Conservation (phyloP, 2,888 invertebrate genomes). For the Fissipunctia ypsillon region DNA sequence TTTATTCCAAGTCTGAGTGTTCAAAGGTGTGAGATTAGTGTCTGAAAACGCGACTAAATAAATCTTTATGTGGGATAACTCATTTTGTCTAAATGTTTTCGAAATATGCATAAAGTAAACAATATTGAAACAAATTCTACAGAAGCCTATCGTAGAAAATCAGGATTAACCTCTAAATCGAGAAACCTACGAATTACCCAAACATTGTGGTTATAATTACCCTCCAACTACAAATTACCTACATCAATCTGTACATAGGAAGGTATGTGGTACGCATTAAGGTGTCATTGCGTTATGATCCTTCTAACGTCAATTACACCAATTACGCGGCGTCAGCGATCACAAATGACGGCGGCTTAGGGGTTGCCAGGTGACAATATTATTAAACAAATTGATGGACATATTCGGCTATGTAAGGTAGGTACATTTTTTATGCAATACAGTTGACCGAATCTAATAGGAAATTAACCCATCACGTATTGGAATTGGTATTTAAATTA, state of each 20-base stretch:
- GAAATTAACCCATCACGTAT: not conserved
- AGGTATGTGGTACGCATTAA: constrained; percentile 18
- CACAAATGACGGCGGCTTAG: constrained; percentile 48
- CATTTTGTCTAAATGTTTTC: not conserved
- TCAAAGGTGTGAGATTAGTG: not conserved
- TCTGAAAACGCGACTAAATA: not conserved
- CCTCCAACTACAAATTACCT: not conserved
- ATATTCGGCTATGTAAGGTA: not conserved
- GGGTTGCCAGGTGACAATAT: constrained; percentile 46
- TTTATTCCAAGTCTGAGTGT: not conserved
- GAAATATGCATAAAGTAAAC: not conserved
- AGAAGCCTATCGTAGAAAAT: not conserved
- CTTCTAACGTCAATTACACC: constrained; percentile 65
- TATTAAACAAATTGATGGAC: not conserved
- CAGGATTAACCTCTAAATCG: not conserved
- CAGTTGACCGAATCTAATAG: not conserved
- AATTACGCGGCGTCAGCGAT: constrained; percentile 56
- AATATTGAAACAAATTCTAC: not conserved
- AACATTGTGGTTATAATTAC: constrained; percentile 9
- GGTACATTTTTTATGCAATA: not conserved
- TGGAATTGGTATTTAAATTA: not conserved
- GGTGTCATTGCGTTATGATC: constrained; percentile 42
- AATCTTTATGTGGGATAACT: not conserved
- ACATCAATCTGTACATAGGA: constrained; percentile 1
- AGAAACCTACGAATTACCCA: not conserved